Evolutionary conservation across 2,888 invertebrate genomes (phyloP).

Genomic region (Mesochorus sp.): DNA sequence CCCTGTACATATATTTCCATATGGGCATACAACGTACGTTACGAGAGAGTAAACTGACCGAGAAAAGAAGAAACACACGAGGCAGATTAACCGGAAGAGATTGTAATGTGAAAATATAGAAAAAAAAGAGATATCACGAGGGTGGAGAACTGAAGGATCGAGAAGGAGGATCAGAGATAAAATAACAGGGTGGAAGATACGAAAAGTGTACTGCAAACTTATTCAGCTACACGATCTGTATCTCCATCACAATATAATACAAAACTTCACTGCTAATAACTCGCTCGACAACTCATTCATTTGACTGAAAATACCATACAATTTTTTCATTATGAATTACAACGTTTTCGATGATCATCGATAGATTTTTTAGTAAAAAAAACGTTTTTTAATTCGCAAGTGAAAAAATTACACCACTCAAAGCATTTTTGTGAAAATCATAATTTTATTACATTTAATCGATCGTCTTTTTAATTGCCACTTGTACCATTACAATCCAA

Average conservation of each 20-base stretch:
- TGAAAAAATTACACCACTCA: too few relatives aligned
- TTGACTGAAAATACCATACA: too few relatives aligned
- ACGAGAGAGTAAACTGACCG: constrained; percentile 12
- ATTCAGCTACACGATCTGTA: background rate
- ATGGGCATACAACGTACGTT: too few relatives aligned
- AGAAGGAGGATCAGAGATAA: constrained; percentile 13
- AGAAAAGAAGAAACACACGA: constrained; percentile 53
- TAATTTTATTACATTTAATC: too few relatives aligned
- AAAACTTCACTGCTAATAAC: background rate
- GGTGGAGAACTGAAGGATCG: constrained; percentile 23
- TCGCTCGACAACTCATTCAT: too few relatives aligned
- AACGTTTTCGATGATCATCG: too few relatives aligned
- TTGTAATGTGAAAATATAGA: constrained; percentile 68
- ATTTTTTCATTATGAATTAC: too few relatives aligned
- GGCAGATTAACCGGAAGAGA: constrained; percentile 78
- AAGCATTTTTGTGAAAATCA: too few relatives aligned
- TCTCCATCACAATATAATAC: background rate
- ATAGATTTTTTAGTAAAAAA: too few relatives aligned
- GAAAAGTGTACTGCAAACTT: background rate
- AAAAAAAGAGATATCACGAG: background rate
- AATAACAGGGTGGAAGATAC: constrained; percentile 23
- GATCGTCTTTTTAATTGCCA: constrained; percentile 10
- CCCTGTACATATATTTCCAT: background rate
- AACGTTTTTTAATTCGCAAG: too few relatives aligned
- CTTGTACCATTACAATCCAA: background rate